A percentile compares a stretch with the other conserved stretches of the same genome.
phyloP scores from a whole-genome alignment of 2,888 invertebrate species.

The Molorchus minor region DNA sequence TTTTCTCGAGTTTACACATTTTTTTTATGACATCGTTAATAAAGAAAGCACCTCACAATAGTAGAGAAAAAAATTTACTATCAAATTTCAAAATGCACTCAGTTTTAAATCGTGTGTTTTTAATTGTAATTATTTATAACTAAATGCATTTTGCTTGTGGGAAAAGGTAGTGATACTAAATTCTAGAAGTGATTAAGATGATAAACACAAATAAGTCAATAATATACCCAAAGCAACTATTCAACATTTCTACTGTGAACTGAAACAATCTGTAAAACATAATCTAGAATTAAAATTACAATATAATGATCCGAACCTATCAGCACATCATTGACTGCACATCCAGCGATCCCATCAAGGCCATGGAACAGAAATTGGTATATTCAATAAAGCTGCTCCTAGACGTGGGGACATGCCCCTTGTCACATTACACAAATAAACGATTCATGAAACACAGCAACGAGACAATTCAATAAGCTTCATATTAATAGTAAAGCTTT shows the following conservation, averaged over 20 bases:
- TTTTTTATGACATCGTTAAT: background rate
- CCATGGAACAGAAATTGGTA: conserved; percentile 60
- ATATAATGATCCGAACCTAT: conserved; percentile 61
- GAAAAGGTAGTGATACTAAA: background rate
- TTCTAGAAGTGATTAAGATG: background rate
- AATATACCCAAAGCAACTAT: conserved; percentile 26
- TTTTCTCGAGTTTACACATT: background rate
- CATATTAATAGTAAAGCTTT: conserved; percentile 15
- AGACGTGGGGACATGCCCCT: conserved; percentile 19
- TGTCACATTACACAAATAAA: conserved; percentile 25
- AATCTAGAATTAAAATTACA: conserved; percentile 36
- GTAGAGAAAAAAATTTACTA: background rate
- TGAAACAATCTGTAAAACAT: conserved; percentile 24
- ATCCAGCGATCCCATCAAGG: conserved; percentile 49
- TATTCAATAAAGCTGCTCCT: conserved; percentile 37
- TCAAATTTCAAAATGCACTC: background rate
- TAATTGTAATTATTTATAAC: background rate
- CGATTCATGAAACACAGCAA: conserved; percentile 22
- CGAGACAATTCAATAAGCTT: conserved; percentile 23
- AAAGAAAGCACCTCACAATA: background rate
- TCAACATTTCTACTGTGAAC: conserved; percentile 28
- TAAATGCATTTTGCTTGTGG: conserved; percentile 4
- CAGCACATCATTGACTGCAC: conserved; percentile 63
- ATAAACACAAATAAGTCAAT: conserved; percentile 14
- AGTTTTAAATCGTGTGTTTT: background rate